Evolutionary conservation across 1,140 invertebrate species (phyloP), one percentile per base, ranked within the genome.

Genomic region (Camponotus vicinus): DNA sequence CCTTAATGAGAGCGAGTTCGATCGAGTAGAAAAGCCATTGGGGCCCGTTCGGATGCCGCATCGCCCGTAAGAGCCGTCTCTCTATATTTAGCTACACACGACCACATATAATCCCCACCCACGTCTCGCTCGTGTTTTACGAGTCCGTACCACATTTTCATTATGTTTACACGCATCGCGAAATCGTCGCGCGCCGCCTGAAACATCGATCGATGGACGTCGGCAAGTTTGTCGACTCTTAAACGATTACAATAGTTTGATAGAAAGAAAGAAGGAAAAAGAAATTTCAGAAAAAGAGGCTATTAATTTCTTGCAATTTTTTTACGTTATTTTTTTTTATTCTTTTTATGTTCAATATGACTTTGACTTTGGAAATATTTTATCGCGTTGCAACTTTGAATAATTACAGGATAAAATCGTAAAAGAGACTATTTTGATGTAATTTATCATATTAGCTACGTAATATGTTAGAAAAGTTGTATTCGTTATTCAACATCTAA

Each of bases 41-140:
- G 84, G 80, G 66, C 86, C 70, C 87, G 87, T 71, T 79, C 67
- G 67, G 73, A 34, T 80, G 15, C 4, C 49, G 49, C 73, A 40
- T 69, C 52, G 80, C 71, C 0, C 63, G 82, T 91, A 88, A 91
- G 90, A 90, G 87, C 85, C 87, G 9, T 73, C 85, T 87, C 85
- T 90, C 89, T 91, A 91, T 90, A 91, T 91, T 91, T 91, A 91
- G 87, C 85, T 71, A 45, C 49, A 52, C 5, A 52, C 49, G 85
- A 57, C 71, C 69, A 40, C 82, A 64, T 66, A 75, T 88, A 77
- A 78, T 66, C 71, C 75, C 79, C 76, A 88, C 85, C 87, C 86
- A 89, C 34, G 63, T 27, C 70, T 55, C 61, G 73, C 75, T 78
- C 4, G 49, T 88, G 80, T 88, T 88, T 89, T 89, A 89, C 73